These are phyloP conservation scores for Parauchenoglanis punctatus DNA, from an alignment of 2,797 vertebrate species.

Conservation along the genomic window DNA sequence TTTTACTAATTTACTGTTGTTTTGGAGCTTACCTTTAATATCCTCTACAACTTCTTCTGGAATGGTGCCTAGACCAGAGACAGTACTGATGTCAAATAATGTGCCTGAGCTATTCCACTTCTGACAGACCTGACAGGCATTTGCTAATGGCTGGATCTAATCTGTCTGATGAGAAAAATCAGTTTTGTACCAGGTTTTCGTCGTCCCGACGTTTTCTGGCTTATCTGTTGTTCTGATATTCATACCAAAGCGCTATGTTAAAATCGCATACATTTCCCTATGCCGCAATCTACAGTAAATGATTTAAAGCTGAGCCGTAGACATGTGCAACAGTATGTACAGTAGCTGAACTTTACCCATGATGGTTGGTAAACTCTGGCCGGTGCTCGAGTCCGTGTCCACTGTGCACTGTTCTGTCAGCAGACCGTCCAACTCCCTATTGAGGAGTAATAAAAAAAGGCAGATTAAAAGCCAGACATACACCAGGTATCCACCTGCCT, in stretches of 20 bases:
- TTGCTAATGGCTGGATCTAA: neutral
- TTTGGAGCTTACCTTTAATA: constrained; percentile 84
- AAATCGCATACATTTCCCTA: neutral
- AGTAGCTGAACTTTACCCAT: constrained; percentile 76
- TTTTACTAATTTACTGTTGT: neutral
- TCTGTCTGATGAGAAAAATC: neutral
- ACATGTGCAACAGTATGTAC: neutral
- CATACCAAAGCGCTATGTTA: neutral
- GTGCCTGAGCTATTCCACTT: too few species aligned
- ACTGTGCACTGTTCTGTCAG: constrained; percentile 91
- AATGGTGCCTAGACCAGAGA: constrained; percentile 79
- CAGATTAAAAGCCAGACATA: neutral
- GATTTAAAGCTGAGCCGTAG: neutral
- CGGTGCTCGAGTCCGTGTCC: constrained; percentile 85
- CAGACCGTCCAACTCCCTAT: constrained; percentile 88
- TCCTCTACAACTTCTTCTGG: constrained; percentile 93
- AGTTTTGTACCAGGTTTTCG: too few species aligned
- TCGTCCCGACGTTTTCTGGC: too few species aligned
- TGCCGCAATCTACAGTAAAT: neutral
- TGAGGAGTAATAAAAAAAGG: neutral
- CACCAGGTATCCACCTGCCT: neutral
- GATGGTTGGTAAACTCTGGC: constrained; percentile 85
- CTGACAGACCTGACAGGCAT: neutral
- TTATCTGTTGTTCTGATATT: neutral
- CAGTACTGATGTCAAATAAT: constrained; percentile 6